Evolutionary conservation across 2,888 invertebrate genomes (phyloP), one percentile per base, ranked within the genome.

Genomic region (Malacosoma neustria): DNA sequence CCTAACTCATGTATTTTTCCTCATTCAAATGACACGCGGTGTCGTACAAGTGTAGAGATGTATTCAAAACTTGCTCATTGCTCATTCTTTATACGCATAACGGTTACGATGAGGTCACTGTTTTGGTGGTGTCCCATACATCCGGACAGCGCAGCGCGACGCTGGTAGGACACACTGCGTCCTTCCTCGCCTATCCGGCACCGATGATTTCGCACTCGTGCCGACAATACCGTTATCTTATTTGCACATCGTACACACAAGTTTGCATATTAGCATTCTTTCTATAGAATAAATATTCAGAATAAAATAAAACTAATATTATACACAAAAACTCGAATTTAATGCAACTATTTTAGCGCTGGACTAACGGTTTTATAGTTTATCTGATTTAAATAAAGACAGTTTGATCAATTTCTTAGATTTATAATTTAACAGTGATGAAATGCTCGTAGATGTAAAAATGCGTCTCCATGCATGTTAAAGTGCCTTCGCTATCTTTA

Each of bases 91-190:
- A 48, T 48, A 61, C 57, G 51, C 57, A 47, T 39, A 48, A 51
- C 56, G 42, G 49, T 45, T 46, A 46, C 52, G 54, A 66, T 69
- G 73, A 75, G 67, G 66, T 70, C 73, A 73, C 61, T 59, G 50
- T 47, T 62, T 65, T 56, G 62, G 58, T 46, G 56, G 48, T 54
- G 62, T 56, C 57, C 63, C 60, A 56, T 43, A 54, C 63, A 61
- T 61, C 65, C 64, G 62, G 52, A 49, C 22, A 22, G 5, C 1
- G 22, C 22, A 22, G 15, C 41, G 29, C 13, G 22, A 7, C 37
- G 33, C 34, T 46, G 41, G 40, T 49, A 49, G 42, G 42, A 49
- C 49, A 42, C 36, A 31, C 41, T 40, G 38, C 45, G 49, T 55
- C 54, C 57, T 55, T 57, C 51, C 54, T 57, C 49, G 37, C 45